A percentile compares a stretch with the other conserved stretches of the same genome.
Conservation (phyloP, 2,113 vertebrate species). For the Platichthys stellatus region DNA sequence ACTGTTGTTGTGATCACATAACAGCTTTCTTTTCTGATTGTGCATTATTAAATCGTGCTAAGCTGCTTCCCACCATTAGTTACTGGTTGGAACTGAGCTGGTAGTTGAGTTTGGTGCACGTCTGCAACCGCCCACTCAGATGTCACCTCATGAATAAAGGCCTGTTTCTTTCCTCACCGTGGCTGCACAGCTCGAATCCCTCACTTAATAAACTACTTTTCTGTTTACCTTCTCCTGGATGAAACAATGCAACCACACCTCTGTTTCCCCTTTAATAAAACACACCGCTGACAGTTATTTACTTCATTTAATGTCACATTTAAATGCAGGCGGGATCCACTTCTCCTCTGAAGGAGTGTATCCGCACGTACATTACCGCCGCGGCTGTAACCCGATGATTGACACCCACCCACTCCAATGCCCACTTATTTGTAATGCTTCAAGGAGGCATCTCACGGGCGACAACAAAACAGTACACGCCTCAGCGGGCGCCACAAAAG, state of each 20-base stretch:
- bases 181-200: background rate
- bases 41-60: too few relatives aligned
- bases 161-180: background rate
- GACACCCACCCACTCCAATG: constrained; percentile 62
- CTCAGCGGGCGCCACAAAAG: constrained; percentile 60
- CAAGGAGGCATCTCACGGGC: constrained; percentile 49
- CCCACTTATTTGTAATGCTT: constrained; percentile 47
- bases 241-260: background rate
- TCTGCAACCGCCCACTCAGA: constrained; percentile 17
- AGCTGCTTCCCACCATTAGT: background rate
- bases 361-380: constrained; percentile 36
- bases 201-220: background rate
- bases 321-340: constrained; percentile 42
- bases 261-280: constrained; percentile 4
- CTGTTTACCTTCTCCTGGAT: constrained; percentile 16
- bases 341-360: constrained; percentile 6
- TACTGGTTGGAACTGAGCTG: background rate
- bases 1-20: background rate
- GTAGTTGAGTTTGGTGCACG: background rate
- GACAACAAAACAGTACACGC: constrained; percentile 63
- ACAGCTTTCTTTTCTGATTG: too few relatives aligned
- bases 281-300: constrained; percentile 14
- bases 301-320: constrained; percentile 25
- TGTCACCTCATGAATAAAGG: background rate
- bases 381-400: constrained; percentile 56